A percentile compares a stretch with the other conserved stretches of the same genome.
Conservation (phyloP, 2,113 vertebrate genomes). For the Ardeotis arabs region DNA sequence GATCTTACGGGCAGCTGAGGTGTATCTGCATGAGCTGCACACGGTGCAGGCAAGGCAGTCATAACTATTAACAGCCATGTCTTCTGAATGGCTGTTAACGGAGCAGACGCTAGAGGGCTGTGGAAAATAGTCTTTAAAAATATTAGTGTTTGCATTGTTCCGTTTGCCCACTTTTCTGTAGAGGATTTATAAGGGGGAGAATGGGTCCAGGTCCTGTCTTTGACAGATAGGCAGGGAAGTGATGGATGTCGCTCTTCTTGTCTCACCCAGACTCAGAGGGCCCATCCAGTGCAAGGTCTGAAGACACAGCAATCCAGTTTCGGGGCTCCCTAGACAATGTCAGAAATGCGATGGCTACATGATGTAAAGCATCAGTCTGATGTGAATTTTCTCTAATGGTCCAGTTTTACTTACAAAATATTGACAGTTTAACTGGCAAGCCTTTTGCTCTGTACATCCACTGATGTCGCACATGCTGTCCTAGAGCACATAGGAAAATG, state of each 20-base stretch:
- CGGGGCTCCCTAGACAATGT: neutral
- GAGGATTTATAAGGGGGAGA: neutral
- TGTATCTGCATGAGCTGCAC: neutral
- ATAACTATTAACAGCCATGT: neutral
- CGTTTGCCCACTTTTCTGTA: neutral
- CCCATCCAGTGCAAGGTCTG: neutral
- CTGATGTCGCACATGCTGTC: neutral
- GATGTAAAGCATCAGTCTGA: neutral
- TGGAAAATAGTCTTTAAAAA: neutral
- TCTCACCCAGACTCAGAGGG: neutral
- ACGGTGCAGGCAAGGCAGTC: neutral
- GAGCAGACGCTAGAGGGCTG: conserved; percentile 22
- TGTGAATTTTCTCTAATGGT: neutral
- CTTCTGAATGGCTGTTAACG: neutral
- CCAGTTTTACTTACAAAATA: neutral
- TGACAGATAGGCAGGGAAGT: neutral
- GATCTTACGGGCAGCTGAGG: neutral
- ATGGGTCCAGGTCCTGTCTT: neutral
- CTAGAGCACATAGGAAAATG: neutral
- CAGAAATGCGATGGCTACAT: neutral
- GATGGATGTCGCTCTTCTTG: neutral
- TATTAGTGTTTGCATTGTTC: neutral
- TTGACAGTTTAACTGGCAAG: neutral
- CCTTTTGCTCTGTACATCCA: neutral
- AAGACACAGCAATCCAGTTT: neutral